These are phyloP conservation scores for Orientallactaga sibirica DNA, from an alignment of 2,797 vertebrate genomes.

Conservation along the genomic window DNA sequence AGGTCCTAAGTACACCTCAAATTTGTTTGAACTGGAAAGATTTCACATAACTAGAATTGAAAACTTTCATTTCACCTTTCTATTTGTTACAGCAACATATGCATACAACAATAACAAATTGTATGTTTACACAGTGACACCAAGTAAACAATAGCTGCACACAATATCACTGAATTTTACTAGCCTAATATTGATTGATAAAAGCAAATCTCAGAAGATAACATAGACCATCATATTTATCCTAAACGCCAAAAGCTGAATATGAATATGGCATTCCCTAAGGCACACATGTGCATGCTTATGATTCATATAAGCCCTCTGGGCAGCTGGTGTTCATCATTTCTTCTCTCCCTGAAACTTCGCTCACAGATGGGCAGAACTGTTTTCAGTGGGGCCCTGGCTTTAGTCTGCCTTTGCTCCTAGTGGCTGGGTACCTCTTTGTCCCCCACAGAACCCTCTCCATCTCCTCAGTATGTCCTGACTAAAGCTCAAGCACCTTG, in stretches of 20 bases:
- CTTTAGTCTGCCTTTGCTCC: neutral
- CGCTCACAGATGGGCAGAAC: neutral
- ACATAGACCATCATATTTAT: neutral
- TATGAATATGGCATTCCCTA: neutral
- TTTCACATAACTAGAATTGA: neutral
- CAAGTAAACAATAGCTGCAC: neutral
- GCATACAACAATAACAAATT: constrained; percentile 5
- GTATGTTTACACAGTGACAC: constrained; percentile 7
- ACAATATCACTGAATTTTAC: neutral
- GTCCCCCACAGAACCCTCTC: neutral
- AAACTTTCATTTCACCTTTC: neutral
- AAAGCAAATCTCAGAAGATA: constrained; percentile 29
- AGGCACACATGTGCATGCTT: neutral
- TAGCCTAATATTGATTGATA: neutral
- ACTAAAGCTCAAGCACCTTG: neutral
- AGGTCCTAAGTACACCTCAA: neutral
- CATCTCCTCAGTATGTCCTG: neutral
- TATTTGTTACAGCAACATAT: constrained; percentile 13
- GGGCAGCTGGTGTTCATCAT: neutral
- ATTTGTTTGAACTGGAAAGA: constrained; percentile 6
- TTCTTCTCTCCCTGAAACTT: neutral
- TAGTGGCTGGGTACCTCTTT: neutral
- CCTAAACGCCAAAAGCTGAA: constrained; percentile 43
- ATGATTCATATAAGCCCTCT: neutral
- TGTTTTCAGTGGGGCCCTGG: neutral